These are phyloP conservation scores for Listronotus bonariensis DNA, from an alignment of 1,140 invertebrate genomes.

Conservation along the genomic window DNA sequence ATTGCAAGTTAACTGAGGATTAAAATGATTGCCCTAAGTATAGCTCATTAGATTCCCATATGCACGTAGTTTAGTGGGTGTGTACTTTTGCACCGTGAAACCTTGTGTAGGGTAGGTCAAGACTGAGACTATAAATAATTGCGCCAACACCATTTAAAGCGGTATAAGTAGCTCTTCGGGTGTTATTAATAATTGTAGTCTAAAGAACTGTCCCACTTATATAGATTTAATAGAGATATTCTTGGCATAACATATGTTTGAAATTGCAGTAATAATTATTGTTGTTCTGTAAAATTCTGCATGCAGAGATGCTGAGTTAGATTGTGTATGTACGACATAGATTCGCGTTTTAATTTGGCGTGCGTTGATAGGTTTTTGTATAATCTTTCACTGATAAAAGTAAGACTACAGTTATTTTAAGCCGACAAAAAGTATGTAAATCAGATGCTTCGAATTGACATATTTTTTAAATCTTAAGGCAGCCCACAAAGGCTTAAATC, in stretches of 20 bases:
- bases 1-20: background rate
- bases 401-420: too few species aligned
- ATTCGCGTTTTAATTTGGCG: too few species aligned
- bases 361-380: too few species aligned
- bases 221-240: conserved; percentile 9
- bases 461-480: too few species aligned
- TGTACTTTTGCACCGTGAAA: conserved; percentile 11
- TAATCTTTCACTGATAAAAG: too few species aligned
- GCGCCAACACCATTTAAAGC: conserved; percentile 9
- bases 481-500: too few species aligned
- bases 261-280: conserved; percentile 1
- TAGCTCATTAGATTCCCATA: conserved; percentile 15
- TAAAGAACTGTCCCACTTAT: conserved; percentile 26
- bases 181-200: conserved; percentile 23
- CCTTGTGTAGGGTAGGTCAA: conserved; percentile 32
- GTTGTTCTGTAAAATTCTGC: conserved; percentile 4
- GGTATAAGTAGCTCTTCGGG: conserved; percentile 10
- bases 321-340: too few species aligned
- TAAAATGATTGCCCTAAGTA: conserved; percentile 1
- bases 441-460: too few species aligned
- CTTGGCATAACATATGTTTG: conserved; percentile 25
- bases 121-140: conserved; percentile 25
- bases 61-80: conserved; percentile 18
- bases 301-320: background rate
- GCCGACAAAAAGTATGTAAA: too few species aligned